A percentile compares a stretch with the other conserved stretches of the same genome.
Conservation (phyloP, 1,140 invertebrate genomes). For the Leptinotarsa defecta region DNA sequence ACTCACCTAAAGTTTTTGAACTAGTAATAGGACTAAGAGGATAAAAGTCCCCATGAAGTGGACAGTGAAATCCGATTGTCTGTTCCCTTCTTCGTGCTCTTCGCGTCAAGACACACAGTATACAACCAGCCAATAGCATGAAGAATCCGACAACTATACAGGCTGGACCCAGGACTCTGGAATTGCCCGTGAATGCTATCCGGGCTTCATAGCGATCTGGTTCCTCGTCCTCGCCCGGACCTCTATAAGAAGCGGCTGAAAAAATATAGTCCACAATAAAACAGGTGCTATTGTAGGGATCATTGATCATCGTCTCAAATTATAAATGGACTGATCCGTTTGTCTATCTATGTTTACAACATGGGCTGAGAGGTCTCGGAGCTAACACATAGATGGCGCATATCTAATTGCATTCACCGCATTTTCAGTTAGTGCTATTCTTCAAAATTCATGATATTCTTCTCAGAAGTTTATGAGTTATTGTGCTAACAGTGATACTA, state of each 20-base stretch:
- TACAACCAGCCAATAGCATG: constrained; percentile 66
- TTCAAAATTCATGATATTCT: too few relatives aligned
- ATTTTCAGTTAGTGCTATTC: too few relatives aligned
- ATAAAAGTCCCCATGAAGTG: constrained; percentile 77
- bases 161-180: constrained; percentile 71
- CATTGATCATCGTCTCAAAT: too few relatives aligned
- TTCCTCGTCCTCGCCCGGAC: constrained; percentile 70
- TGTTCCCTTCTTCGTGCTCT: constrained; percentile 68
- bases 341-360: too few relatives aligned
- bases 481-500: too few relatives aligned
- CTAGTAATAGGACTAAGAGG: constrained; percentile 68
- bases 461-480: too few relatives aligned
- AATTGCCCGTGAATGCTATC: constrained; percentile 74
- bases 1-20: constrained; percentile 54
- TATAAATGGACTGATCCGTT: too few relatives aligned
- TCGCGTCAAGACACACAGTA: constrained; percentile 68
- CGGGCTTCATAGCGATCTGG: constrained; percentile 70
- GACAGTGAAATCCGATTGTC: constrained; percentile 75
- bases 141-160: constrained; percentile 72
- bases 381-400: too few relatives aligned
- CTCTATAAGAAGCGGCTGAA: constrained; percentile 74
- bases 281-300: not conserved
- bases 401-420: too few relatives aligned
- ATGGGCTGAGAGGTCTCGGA: too few relatives aligned
- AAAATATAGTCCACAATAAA: constrained; percentile 36